Evolutionary conservation across 2,888 invertebrate species (phyloP), one percentile per base, ranked within the genome.

Genomic region (Rugalucina vietnamica): DNA sequence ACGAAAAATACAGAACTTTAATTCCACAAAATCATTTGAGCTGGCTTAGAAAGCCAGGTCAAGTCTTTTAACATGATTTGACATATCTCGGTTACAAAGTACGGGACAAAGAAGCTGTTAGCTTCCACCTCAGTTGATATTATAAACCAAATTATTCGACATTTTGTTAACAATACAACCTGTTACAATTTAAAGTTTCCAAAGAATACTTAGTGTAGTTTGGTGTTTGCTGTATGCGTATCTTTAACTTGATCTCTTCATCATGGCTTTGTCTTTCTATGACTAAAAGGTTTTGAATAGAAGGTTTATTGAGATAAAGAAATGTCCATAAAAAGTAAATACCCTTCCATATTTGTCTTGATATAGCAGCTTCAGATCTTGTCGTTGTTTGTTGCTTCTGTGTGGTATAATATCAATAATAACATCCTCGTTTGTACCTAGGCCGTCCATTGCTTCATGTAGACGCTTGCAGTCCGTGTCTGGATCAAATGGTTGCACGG

Each of bases 381-480:
- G 94, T 80, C 93, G 82, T 78, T 93, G 91, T 27, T 87, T 89
- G 79, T 93, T 93, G 57, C 85, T 88, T 50, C 90, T 82, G 12
- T 81, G 70, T 8, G 92, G 84, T 65, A 94, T 77, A 21, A 94
- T 91, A 36, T 93, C 92, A 36, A 92, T 89, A 27, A 94, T 86
- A 10, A 86, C 85, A 24, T 72, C 79, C 75, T 93, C 93, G 73
- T 93, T 90, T 34, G 91, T 92, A 1, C 91, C 91, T 8, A 88
- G 82, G 0, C 92, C 93, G 5, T 89, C 82, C 91, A 94, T 88
- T 1, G 93, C 92, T n/a, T 91, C 87, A 57, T 91, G 81, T 8
- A 94, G 76, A 39, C 86, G 82, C 74, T 88, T 88, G 36, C 86
- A 88, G 76, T 94, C 93, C 3, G 90, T 86, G 5, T 86, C 88